phyloP scores from a whole-genome alignment of 2,113 vertebrate species.

The Pycnonotus jocosus region DNA sequence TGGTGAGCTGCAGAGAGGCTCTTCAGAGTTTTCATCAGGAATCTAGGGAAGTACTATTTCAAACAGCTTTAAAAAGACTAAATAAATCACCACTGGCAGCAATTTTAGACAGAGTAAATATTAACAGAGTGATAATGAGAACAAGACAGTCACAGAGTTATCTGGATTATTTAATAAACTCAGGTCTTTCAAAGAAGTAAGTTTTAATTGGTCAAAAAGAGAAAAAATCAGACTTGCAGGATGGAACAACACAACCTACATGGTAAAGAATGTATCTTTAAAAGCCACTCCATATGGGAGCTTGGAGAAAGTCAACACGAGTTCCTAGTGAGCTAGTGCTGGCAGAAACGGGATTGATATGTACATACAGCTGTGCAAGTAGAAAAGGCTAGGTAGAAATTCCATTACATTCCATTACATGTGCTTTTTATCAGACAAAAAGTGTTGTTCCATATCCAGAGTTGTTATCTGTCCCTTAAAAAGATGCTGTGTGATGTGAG shows the following conservation, averaged over 20 bases:
- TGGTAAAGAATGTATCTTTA: not conserved
- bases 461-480: not conserved
- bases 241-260: not conserved
- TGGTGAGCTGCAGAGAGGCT: not conserved
- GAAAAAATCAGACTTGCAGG: not conserved
- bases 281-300: not conserved
- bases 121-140: not conserved
- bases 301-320: not conserved
- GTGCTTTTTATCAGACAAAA: not conserved
- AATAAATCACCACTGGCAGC: not conserved
- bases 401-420: not conserved
- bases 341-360: not conserved
- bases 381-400: not conserved
- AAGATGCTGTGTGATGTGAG: not conserved
- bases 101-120: not conserved
- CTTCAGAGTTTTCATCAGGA: not conserved
- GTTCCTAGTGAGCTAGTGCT: not conserved
- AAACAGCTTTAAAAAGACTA: not conserved
- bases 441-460: not conserved
- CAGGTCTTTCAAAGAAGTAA: not conserved
- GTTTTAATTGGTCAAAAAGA: not conserved
- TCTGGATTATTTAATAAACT: not conserved
- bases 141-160: not conserved
- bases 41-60: not conserved
- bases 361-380: not conserved